These are phyloP conservation scores for Cryptocephalus moraei DNA, from an alignment of 2,888 invertebrate species.

Conservation along the genomic window DNA sequence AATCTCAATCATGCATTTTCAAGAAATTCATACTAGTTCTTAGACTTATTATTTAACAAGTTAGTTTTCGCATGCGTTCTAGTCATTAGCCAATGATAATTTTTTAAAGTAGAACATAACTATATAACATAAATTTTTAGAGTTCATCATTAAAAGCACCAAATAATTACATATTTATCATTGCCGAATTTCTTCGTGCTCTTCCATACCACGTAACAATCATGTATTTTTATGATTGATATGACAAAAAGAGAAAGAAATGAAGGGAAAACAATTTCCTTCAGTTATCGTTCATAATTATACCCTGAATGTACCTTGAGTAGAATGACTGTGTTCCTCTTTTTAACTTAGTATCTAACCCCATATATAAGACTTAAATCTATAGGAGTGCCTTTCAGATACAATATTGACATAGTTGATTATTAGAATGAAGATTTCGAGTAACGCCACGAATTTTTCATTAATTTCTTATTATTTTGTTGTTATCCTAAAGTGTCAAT, in stretches of 20 bases:
- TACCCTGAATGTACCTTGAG: slow-evolving; percentile 6
- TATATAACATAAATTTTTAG: neutral
- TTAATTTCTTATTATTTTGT: neutral
- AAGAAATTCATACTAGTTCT: no score
- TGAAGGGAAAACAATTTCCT: no score
- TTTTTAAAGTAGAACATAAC: slow-evolving; percentile 4
- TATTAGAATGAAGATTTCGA: neutral
- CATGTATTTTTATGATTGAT: no score
- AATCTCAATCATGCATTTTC: no score
- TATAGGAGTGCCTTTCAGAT: slow-evolving; percentile 37
- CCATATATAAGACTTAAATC: slow-evolving; percentile 25
- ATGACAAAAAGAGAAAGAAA: no score
- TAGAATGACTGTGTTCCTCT: slow-evolving; percentile 17
- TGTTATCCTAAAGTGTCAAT: neutral
- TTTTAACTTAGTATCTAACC: slow-evolving; percentile 14
- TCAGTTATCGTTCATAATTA: no score
- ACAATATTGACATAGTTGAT: slow-evolving; percentile 16
- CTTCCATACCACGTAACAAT: neutral
- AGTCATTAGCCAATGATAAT: slow-evolving; percentile 36
- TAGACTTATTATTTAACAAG: no score
- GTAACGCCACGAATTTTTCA: neutral
- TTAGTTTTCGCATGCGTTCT: slow-evolving; percentile 23
- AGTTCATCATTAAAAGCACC: slow-evolving; percentile 1
- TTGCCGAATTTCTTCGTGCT: neutral
- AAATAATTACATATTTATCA: neutral